These are phyloP conservation scores for Anodontia alba DNA, from an alignment of 2,888 invertebrate species.

Conservation along the genomic window DNA sequence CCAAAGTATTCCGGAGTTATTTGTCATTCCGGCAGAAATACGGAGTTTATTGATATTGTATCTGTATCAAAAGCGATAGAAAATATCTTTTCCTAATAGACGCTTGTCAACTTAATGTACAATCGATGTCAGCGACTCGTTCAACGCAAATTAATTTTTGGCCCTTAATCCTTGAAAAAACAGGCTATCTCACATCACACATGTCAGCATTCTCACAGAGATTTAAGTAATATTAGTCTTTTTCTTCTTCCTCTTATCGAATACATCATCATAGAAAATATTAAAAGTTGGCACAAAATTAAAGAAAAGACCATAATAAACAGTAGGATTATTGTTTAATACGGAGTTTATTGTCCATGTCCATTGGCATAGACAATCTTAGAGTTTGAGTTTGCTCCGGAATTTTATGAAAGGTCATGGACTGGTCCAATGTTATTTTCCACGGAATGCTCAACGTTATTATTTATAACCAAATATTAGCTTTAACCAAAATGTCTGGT, in stretches of 20 bases:
- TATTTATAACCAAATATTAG: too few relatives aligned
- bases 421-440: too few relatives aligned
- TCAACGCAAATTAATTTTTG: conserved; percentile 51
- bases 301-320: too few relatives aligned
- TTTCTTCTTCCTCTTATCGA: neutral
- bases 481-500: too few relatives aligned
- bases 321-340: too few relatives aligned
- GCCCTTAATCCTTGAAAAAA: conserved; percentile 24
- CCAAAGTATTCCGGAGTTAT: conserved; percentile 52
- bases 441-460: too few relatives aligned
- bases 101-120: conserved; percentile 32
- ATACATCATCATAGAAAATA: too few relatives aligned
- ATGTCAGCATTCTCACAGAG: conserved; percentile 11
- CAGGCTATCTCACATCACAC: conserved; percentile 17
- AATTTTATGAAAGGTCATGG: too few relatives aligned
- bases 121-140: conserved; percentile 44
- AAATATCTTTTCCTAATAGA: conserved; percentile 37
- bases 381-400: too few relatives aligned
- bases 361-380: too few relatives aligned
- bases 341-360: too few relatives aligned
- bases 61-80: conserved; percentile 54
- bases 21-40: conserved; percentile 54
- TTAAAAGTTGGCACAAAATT: too few relatives aligned
- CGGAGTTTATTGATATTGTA: conserved; percentile 53
- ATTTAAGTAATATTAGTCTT: conserved; percentile 5